These are phyloP conservation scores for Atta cephalotes DNA, from an alignment of 1,140 invertebrate genomes.

Conservation along the genomic window DNA sequence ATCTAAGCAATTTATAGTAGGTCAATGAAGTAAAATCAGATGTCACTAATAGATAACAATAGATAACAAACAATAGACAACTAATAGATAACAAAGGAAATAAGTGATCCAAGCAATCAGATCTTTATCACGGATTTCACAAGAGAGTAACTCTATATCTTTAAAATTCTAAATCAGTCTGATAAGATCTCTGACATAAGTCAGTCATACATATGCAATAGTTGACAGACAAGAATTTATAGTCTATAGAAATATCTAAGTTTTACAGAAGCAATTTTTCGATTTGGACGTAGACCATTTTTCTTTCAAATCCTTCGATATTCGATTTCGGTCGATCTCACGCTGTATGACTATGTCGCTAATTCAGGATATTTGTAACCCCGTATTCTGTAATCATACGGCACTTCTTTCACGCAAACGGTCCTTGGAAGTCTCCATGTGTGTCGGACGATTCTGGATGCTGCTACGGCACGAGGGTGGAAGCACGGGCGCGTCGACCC, in stretches of 20 bases:
- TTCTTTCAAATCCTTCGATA: neutral
- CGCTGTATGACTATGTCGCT: neutral
- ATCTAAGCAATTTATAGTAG: conserved; percentile 68
- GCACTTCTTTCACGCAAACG: conserved; percentile 18
- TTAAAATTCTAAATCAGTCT: neutral
- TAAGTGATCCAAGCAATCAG: conserved; percentile 21
- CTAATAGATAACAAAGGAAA: conserved; percentile 15
- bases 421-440: conserved; percentile 10
- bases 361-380: conserved; percentile 58
- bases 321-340: neutral
- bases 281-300: neutral
- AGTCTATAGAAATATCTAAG: neutral
- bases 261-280: neutral
- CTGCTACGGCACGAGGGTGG: conserved; percentile 52
- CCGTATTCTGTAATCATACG: conserved; percentile 38
- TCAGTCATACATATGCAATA: neutral
- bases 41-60: conserved; percentile 12
- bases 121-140: conserved; percentile 29
- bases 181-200: neutral
- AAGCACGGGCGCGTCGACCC: conserved; percentile 68
- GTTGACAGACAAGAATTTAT: neutral
- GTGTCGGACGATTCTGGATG: conserved; percentile 41
- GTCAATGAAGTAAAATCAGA: conserved; percentile 66
- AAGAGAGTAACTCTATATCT: neutral
- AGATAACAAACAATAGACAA: too few relatives aligned